A percentile compares a stretch with the other conserved stretches of the same genome.
Conservation (phyloP, 2,888 invertebrate species). For the Rhyacophila evoluta region DNA sequence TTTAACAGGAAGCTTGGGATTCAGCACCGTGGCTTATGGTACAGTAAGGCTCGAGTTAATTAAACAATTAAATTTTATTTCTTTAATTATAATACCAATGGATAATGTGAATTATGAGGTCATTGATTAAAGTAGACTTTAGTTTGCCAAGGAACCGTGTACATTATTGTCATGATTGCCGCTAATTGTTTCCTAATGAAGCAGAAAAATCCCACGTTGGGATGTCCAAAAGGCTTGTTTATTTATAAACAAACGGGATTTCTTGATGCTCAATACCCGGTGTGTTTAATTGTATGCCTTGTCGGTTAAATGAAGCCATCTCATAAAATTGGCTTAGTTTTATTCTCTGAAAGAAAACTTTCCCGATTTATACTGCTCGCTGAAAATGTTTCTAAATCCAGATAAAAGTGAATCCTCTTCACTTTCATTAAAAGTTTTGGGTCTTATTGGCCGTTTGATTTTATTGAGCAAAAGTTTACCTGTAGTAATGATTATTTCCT, state of each 20-base stretch:
- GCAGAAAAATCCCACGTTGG: too few species aligned
- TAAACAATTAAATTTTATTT: too few species aligned
- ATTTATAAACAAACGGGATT: background rate
- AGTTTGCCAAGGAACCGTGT: too few species aligned
- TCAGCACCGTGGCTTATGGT: too few species aligned
- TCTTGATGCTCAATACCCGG: background rate
- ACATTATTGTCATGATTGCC: too few species aligned
- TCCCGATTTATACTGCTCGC: conserved; percentile 21
- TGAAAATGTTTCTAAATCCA: conserved; percentile 16
- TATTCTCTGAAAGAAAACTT: background rate
- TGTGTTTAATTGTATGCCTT: background rate
- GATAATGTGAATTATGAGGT: too few species aligned
- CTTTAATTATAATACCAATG: too few species aligned
- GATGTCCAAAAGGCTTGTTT: background rate
- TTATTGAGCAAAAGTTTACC: conserved; percentile 41
- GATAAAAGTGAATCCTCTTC: conserved; percentile 33
- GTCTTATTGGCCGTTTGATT: conserved; percentile 49
- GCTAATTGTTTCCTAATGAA: too few species aligned
- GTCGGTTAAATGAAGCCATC: conserved; percentile 8
- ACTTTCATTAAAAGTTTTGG: conserved; percentile 51
- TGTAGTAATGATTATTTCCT: conserved; percentile 36
- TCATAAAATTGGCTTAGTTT: background rate
- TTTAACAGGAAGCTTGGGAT: too few species aligned
- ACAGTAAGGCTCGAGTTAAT: too few species aligned
- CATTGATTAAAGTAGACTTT: too few species aligned